Conservation (phyloP, 2,888 invertebrate genomes). For the Melipona bicolor region DNA sequence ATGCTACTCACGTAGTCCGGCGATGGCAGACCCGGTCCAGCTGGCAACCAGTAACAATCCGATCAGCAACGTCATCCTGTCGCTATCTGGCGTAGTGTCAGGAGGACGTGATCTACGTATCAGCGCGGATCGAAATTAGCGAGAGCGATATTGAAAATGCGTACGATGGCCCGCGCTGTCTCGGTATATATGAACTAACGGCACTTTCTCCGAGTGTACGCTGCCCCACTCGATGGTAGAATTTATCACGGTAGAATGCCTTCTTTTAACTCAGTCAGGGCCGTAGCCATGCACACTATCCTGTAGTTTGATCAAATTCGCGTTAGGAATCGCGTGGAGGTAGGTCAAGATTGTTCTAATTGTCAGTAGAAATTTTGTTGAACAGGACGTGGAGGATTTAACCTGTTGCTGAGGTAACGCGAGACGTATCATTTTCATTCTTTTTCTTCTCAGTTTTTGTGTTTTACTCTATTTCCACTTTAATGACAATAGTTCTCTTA, state of each 20-base stretch:
- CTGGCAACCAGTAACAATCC: slow-evolving; percentile 58
- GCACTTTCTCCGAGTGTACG: slow-evolving; percentile 80
- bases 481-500: too few species aligned
- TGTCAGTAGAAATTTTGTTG: not conserved
- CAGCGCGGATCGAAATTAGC: slow-evolving; percentile 68
- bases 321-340: not conserved
- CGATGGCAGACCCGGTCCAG: slow-evolving; percentile 55
- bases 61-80: slow-evolving; percentile 59
- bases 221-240: slow-evolving; percentile 74
- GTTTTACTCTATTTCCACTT: too few species aligned
- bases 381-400: not conserved
- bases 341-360: slow-evolving; percentile 39
- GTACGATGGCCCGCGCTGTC: slow-evolving; percentile 74
- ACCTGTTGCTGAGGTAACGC: too few species aligned
- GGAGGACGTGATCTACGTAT: slow-evolving; percentile 28
- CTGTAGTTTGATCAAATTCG: not conserved
- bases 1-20: slow-evolving; percentile 73
- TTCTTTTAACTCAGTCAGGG: slow-evolving; percentile 81
- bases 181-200: slow-evolving; percentile 82
- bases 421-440: too few species aligned
- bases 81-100: not conserved
- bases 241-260: slow-evolving; percentile 82
- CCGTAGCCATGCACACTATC: slow-evolving; percentile 71
- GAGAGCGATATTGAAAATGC: slow-evolving; percentile 80
- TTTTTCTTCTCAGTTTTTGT: too few species aligned